Base-by-base conservation (phyloP, 2,113 vertebrate species). In the Formicarius rufipectus region DNA sequence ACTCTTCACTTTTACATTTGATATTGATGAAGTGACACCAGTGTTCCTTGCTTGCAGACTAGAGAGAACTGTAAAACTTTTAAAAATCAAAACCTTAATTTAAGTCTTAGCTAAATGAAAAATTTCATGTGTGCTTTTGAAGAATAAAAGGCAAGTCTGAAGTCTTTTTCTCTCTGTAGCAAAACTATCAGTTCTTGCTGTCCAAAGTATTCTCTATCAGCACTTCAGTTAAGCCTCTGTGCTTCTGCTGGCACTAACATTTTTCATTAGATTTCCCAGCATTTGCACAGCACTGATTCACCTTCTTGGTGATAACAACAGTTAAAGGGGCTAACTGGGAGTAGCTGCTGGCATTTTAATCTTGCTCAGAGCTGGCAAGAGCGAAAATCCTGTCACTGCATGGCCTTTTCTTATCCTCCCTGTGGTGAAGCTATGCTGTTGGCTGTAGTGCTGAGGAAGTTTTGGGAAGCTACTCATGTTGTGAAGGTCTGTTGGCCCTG, bases 181-280 rank as follows among this genome's bases (percentile, higher is more conserved):
- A 62, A 81, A 93, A 74, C 92, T 95, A 92, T 93, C 87, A 68
- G 47, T 87, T 96, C 96, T 96, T 95, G 68, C 89, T 93, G 86
- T 92, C 91, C 91, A 80, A 97, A 83, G 75, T 94, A 79, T 97
- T 97, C 96, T 87, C 92, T 96, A 93, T 97, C 80, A 98, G 95
- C 89, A 96, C 91, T 96, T 98, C 87, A 89, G 92, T 92, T 96
- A 96, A 97, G 96, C 89, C 90, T 95, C 95, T 96, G 73, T 76
- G 77, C 88, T 90, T 95, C 87, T 95, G 72, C 76, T 90, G 64
- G 92, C 90, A 84, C 90, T 94, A 90, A 95, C 88, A 78, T 77
- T 94, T 96, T 96, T 92, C 93, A 92, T 96, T 77, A 93, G 79
- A 92, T 96, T 95, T 90, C 88, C 60, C 56, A 64, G 79, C 75